These are phyloP conservation scores for Ormyrus rosae DNA, from an alignment of 2,888 invertebrate species.

Conservation along the genomic window DNA sequence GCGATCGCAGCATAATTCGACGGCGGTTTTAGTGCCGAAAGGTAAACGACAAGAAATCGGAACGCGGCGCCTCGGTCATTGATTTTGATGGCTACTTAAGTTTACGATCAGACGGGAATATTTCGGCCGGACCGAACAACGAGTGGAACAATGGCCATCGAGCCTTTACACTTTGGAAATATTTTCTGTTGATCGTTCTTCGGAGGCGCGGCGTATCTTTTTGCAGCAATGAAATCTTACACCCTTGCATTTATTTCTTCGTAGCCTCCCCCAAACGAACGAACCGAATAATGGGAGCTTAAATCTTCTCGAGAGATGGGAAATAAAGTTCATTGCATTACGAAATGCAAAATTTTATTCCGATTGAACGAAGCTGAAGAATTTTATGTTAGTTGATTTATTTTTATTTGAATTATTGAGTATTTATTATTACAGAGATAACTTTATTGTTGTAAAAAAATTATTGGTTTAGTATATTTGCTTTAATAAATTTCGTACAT, in stretches of 20 bases:
- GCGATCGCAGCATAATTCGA: conserved; percentile 33
- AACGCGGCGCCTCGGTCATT: conserved; percentile 50
- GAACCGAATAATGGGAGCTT: too few relatives aligned
- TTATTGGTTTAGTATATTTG: not conserved
- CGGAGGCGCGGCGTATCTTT: not conserved
- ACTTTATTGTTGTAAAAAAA: not conserved
- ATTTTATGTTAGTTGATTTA: too few relatives aligned
- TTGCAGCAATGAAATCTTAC: not conserved
- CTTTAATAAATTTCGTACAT: not conserved
- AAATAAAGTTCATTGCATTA: too few relatives aligned
- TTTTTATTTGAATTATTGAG: too few relatives aligned
- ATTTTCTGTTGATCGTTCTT: not conserved
- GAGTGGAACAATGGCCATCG: not conserved
- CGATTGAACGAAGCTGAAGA: too few relatives aligned
- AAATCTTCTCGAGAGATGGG: too few relatives aligned
- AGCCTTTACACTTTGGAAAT: not conserved
- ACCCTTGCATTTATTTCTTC: not conserved
- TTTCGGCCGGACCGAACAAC: not conserved
- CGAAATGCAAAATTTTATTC: too few relatives aligned
- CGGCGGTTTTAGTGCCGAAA: conserved; percentile 46
- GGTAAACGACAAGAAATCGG: conserved; percentile 54
- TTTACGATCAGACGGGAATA: conserved; percentile 47
- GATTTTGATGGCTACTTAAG: conserved; percentile 40
- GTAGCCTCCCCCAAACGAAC: not conserved
- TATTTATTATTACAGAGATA: too few relatives aligned